These are phyloP conservation scores for Epiblema foenella DNA, from an alignment of 2,888 invertebrate genomes.

Conservation along the genomic window DNA sequence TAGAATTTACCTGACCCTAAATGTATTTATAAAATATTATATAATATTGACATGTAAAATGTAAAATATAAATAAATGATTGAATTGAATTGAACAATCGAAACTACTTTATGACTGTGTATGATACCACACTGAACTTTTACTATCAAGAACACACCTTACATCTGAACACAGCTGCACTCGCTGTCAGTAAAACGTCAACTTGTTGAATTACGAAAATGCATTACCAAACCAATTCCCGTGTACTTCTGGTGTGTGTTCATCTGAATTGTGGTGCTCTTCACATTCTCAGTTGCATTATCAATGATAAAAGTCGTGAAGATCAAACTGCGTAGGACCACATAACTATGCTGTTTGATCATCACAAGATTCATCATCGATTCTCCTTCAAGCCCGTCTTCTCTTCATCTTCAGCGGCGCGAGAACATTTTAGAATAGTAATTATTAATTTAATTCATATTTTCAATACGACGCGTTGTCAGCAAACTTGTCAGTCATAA, in stretches of 20 bases:
- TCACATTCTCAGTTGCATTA: neutral
- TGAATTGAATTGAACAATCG: too few relatives aligned
- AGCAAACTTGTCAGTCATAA: constrained; percentile 29
- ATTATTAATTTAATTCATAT: constrained; percentile 6
- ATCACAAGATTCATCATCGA: constrained; percentile 31
- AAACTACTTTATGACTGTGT: neutral
- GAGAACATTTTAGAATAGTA: neutral
- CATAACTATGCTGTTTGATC: constrained; percentile 37
- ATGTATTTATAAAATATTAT: too few relatives aligned
- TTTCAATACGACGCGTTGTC: neutral
- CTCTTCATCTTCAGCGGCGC: neutral
- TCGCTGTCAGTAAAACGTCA: constrained; percentile 32
- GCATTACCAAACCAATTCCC: neutral
- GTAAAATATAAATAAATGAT: too few relatives aligned
- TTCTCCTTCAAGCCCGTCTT: neutral
- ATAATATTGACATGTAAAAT: too few relatives aligned
- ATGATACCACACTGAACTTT: too few relatives aligned
- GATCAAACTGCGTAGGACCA: constrained; percentile 42
- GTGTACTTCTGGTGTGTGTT: neutral
- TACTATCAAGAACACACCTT: constrained; percentile 21
- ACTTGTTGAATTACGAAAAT: constrained; percentile 8
- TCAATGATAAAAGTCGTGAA: constrained; percentile 32
- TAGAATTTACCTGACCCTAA: too few relatives aligned
- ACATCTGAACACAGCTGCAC: constrained; percentile 27
- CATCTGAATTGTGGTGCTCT: neutral